A percentile compares a stretch with the other conserved stretches of the same genome.
These are phyloP conservation scores for Pteria penguin DNA, from an alignment of 2,888 invertebrate genomes.

Conservation along the genomic window DNA sequence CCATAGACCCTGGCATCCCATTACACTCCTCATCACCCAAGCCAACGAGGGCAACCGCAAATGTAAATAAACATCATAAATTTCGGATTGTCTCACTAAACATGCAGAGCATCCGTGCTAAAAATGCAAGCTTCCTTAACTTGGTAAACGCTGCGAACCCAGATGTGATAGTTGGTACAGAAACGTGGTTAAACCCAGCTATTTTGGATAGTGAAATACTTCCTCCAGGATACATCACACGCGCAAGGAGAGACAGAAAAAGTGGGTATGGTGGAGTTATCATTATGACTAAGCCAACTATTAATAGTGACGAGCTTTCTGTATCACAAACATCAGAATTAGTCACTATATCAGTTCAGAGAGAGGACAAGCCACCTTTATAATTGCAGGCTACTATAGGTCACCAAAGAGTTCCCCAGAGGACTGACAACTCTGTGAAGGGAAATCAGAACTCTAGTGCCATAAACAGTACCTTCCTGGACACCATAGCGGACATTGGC, in stretches of 20 bases:
- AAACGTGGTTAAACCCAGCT: neutral
- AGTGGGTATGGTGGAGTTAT: neutral
- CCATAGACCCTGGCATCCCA: neutral
- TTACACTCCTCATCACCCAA: slow-evolving; percentile 1
- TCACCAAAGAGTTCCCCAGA: neutral
- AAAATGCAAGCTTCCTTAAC: neutral
- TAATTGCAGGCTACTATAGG: neutral
- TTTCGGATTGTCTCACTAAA: slow-evolving; percentile 3
- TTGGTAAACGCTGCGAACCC: neutral
- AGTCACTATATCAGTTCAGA: neutral
- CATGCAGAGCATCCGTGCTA: neutral
- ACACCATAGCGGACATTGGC: neutral
- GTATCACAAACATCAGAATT: neutral
- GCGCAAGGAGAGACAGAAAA: neutral
- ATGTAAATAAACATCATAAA: neutral
- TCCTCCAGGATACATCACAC: neutral
- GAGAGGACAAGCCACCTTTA: neutral
- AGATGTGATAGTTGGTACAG: neutral
- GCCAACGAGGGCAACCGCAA: neutral
- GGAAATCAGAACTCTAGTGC: neutral
- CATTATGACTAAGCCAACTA: neutral
- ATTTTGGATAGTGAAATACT: neutral
- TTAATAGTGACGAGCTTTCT: neutral
- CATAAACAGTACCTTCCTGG: neutral
- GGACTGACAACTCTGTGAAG: neutral